phyloP scores from a whole-genome alignment of 1,140 invertebrate species.

The Myzus persicae region DNA sequence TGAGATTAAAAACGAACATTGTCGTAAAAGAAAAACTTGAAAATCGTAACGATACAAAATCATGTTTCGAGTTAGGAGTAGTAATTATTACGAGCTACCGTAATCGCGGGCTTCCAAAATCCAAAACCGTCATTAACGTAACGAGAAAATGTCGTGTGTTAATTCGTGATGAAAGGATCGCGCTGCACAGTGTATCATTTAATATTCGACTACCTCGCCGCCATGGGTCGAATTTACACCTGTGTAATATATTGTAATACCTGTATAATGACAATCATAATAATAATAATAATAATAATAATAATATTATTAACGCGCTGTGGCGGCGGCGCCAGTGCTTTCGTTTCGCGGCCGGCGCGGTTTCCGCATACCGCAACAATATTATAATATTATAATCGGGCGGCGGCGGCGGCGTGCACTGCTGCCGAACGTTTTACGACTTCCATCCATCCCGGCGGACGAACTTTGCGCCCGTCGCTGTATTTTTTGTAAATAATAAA shows the following conservation, averaged over 20 bases:
- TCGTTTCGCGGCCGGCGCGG: background rate
- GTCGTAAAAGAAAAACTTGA: background rate
- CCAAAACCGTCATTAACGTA: background rate
- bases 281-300: background rate
- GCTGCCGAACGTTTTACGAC: background rate
- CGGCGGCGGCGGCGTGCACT: too few relatives aligned
- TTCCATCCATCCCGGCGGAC: background rate
- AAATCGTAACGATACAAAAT: background rate
- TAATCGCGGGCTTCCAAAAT: background rate
- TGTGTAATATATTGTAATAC: too few relatives aligned
- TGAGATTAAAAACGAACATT: background rate
- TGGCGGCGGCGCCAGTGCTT: background rate
- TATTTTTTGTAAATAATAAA: constrained; percentile 6
- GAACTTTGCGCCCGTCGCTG: background rate
- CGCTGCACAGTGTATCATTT: background rate
- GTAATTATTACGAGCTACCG: too few relatives aligned
- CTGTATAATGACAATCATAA: too few relatives aligned
- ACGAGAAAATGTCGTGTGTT: background rate
- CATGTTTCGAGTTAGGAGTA: too few relatives aligned
- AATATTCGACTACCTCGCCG: background rate
- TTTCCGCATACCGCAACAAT: background rate
- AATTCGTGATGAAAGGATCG: background rate
- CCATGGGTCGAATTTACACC: too few relatives aligned
- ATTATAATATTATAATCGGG: background rate
- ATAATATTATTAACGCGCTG: background rate